Evolutionary conservation across 2,113 vertebrate species (phyloP), one percentile per base, ranked within the genome.

Genomic region (Sprattus sprattus): DNA sequence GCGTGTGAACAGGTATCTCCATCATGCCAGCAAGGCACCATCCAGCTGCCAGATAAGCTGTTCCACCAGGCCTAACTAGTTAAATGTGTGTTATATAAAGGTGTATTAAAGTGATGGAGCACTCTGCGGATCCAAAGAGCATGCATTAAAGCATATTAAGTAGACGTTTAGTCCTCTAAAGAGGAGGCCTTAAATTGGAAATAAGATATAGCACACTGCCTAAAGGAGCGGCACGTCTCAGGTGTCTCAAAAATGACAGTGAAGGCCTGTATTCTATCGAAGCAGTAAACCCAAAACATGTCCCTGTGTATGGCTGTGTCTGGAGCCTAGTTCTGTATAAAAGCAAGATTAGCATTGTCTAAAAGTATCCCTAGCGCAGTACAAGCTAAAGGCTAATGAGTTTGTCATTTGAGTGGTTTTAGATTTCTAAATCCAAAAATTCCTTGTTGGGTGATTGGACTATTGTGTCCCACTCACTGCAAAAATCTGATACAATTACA

Each of bases 31-130:
- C 91, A 91, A 92, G 91, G 89, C 92, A 88, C 92, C 91, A 91
- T 93, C 94, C 92, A 95, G 93, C 94, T 92, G 91, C 89, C 94
- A 93, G 94, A 95, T 92, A 95, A 94, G 93, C 94, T 93, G 93
- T 92, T 95, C 94, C 94, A 94, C 93, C 93, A 94, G 94, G 93
- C 92, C 93, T 93, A 94, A 94, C 93, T 95, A 95, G 94, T 96
- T 96, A 95, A 95, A 95, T 94, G 94, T 94, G 94, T 95, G 94
- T 96, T 96, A 95, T 95, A 95, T 96, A 95, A 96, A 96, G 94
- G 93, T 95, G 95, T 94, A 95, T 96, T 95, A 95, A 96, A 94
- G 93, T 95, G 95, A 96, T 95, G 94, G 93, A 95, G 94, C 92
- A 92, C 93, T 93, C 92, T 90, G 92, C 85, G 90, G 93, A 93